A percentile compares a stretch with the other conserved stretches of the same genome.
phyloP scores from a whole-genome alignment of 1,140 invertebrate genomes.

The Reticulitermes speratus region DNA sequence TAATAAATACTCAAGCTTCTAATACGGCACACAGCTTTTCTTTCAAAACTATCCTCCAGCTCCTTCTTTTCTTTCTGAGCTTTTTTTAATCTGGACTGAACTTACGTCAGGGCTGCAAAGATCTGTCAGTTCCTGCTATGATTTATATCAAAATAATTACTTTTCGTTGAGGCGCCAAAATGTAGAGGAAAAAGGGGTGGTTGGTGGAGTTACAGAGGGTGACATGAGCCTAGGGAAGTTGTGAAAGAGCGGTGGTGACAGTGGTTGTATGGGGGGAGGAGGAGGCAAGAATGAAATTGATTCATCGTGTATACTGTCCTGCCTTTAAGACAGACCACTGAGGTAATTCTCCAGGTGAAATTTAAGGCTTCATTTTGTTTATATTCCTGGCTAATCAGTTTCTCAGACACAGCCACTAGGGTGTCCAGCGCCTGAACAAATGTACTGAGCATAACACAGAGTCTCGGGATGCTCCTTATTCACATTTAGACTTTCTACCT shows the following conservation, averaged over 20 bases:
- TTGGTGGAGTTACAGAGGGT: neutral
- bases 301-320: neutral
- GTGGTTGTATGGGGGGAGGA: neutral
- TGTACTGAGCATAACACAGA: too few relatives aligned
- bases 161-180: slow-evolving; percentile 29
- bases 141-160: slow-evolving; percentile 35
- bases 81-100: slow-evolving; percentile 9
- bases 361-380: neutral
- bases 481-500: too few relatives aligned
- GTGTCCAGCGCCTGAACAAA: too few relatives aligned
- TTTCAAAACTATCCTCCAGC: neutral
- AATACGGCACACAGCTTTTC: slow-evolving; percentile 3
- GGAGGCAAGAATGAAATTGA: slow-evolving; percentile 9
- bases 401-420: too few relatives aligned
- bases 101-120: neutral
- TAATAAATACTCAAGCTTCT: slow-evolving; percentile 7
- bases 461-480: too few relatives aligned
- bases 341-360: neutral
- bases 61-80: slow-evolving; percentile 2
- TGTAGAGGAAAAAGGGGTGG: slow-evolving; percentile 21
- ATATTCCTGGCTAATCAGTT: too few relatives aligned
- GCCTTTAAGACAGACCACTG: neutral
- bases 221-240: neutral
- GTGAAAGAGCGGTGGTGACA: neutral
- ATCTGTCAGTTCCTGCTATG: slow-evolving; percentile 26